Evolutionary conservation across 2,888 invertebrate genomes (phyloP).

Genomic region (Lasioglossum morio): DNA sequence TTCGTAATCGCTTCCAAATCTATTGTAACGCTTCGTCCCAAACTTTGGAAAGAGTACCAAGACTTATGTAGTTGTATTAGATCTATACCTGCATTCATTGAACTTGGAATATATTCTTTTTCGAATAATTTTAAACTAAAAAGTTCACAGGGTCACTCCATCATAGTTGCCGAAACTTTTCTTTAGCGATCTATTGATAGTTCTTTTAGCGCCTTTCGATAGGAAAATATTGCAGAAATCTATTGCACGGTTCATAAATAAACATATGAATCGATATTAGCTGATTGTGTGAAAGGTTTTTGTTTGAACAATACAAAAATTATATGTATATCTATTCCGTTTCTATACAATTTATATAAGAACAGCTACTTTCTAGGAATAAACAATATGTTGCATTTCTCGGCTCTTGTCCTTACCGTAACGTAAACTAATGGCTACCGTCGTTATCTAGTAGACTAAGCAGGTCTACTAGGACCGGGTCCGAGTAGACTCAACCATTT

Average conservation of each 20-base stretch:
- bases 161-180: background rate
- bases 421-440: background rate
- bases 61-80: background rate
- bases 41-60: background rate
- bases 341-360: background rate
- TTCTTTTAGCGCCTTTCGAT: background rate
- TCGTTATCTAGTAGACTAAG: background rate
- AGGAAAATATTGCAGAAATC: background rate
- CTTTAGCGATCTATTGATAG: background rate
- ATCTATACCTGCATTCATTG: background rate
- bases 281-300: background rate
- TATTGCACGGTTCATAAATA: background rate
- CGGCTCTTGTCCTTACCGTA: background rate
- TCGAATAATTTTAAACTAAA: background rate
- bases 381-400: background rate
- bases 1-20: slow-evolving; percentile 33
- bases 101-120: background rate
- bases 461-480: background rate
- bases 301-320: background rate
- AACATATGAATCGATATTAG: background rate
- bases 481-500: background rate
- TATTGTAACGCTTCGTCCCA: slow-evolving; percentile 14
- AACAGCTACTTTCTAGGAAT: background rate
- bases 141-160: background rate
- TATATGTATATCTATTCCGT: background rate